These are phyloP conservation scores for Scopus umbretta DNA, from an alignment of 2,113 vertebrate species.

Conservation along the genomic window DNA sequence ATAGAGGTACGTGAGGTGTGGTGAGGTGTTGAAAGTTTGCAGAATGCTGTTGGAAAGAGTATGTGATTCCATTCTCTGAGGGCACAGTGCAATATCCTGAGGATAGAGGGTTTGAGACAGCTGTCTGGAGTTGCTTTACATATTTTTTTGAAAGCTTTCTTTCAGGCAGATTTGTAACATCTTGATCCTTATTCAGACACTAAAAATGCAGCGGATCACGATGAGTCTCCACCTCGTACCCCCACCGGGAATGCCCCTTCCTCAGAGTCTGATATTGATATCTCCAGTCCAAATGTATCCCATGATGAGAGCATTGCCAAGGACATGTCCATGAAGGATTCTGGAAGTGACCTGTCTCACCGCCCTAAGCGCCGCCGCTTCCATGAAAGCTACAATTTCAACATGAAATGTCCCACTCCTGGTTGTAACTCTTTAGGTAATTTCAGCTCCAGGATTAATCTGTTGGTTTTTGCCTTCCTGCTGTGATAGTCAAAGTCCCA, in stretches of 20 bases:
- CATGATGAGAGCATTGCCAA: constrained; percentile 94
- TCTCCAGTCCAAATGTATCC: constrained; percentile 95
- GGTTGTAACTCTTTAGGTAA: constrained; percentile 97
- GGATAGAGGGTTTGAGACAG: not conserved
- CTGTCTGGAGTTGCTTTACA: not conserved
- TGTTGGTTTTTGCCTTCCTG: not conserved
- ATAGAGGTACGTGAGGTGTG: constrained; percentile 75
- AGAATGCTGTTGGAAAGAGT: not conserved
- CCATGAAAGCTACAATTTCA: constrained; percentile 99
- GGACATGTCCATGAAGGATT: constrained; percentile 91
- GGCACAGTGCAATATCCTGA: not conserved
- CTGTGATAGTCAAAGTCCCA: not conserved
- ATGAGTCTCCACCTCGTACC: constrained; percentile 95
- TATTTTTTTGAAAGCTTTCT: not conserved
- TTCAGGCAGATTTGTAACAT: not conserved
- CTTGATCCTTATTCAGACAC: constrained; percentile 72
- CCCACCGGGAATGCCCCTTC: constrained; percentile 97
- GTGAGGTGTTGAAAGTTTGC: not conserved
- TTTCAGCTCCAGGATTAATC: not conserved
- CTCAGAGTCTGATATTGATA: constrained; percentile 98
- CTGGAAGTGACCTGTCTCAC: constrained; percentile 93
- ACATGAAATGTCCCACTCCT: constrained; percentile 98
- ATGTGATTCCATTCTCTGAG: not conserved
- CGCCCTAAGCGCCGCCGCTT: constrained; percentile 95
- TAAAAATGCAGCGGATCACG: constrained; percentile 88